Evolutionary conservation across 2,888 invertebrate species (phyloP).

Genomic region (Globia sparganii): DNA sequence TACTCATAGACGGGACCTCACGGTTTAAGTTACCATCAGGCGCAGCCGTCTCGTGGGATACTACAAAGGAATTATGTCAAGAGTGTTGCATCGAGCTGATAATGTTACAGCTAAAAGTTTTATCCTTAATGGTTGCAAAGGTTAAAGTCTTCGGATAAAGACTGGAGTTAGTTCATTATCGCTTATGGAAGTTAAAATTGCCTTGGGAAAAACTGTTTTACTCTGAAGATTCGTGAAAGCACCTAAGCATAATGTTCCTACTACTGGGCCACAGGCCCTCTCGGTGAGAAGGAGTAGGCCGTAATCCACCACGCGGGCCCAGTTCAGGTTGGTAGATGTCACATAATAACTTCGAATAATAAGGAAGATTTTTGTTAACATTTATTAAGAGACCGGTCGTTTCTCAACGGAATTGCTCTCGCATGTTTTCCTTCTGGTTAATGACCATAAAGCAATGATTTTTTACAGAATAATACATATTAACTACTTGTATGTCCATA

Average conservation of each 20-base stretch:
- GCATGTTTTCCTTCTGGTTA: no score
- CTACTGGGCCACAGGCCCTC: background rate
- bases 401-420: no score
- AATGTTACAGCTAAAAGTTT: conserved; percentile 27
- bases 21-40: conserved; percentile 15
- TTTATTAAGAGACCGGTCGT: no score
- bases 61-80: conserved; percentile 41
- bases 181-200: background rate
- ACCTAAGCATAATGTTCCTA: no score
- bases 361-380: background rate
- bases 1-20: conserved; percentile 22
- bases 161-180: background rate
- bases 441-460: no score
- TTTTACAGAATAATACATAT: no score
- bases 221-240: background rate
- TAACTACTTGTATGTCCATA: no score
- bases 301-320: background rate
- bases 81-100: conserved; percentile 34
- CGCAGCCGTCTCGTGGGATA: conserved; percentile 10
- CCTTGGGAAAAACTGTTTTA: no score
- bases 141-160: conserved; percentile 10
- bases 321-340: background rate
- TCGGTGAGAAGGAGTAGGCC: background rate
- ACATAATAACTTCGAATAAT: background rate
- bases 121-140: conserved; percentile 3